Conservation (phyloP, 2,113 vertebrate genomes). For the Chloebia gouldiae region DNA sequence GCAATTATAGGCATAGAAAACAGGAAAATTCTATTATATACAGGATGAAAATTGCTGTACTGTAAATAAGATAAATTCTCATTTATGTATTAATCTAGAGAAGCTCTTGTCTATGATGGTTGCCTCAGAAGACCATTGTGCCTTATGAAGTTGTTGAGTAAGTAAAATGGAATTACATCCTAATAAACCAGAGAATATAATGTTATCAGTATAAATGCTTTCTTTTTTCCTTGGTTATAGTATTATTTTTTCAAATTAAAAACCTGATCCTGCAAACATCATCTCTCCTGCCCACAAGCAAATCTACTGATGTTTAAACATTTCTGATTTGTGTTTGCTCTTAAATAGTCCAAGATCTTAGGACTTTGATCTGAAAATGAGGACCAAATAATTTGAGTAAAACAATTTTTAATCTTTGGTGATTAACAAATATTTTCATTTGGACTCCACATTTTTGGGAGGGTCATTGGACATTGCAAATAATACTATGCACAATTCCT, state of each 20-base stretch:
- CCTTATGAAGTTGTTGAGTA: neutral
- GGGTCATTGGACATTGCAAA: neutral
- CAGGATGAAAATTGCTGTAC: neutral
- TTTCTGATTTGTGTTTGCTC: neutral
- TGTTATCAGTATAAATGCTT: neutral
- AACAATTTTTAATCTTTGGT: neutral
- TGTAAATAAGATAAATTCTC: slow-evolving; percentile 20
- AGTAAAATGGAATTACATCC: slow-evolving; percentile 2
- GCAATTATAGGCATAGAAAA: slow-evolving; percentile 19
- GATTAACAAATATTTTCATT: neutral
- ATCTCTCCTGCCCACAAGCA: neutral
- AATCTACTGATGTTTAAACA: neutral
- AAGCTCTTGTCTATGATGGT: neutral
- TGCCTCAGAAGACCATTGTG: neutral
- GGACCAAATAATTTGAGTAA: neutral
- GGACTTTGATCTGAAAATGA: neutral
- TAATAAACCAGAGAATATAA: neutral
- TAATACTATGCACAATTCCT: neutral
- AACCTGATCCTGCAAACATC: neutral
- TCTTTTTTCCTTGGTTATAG: neutral
- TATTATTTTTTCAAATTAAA: slow-evolving; percentile 26
- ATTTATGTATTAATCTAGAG: neutral
- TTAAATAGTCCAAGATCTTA: neutral
- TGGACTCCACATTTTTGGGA: neutral
- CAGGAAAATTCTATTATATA: slow-evolving; percentile 7